Base-by-base conservation (phyloP, 2,113 vertebrate species). In the Setophaga petechia region DNA sequence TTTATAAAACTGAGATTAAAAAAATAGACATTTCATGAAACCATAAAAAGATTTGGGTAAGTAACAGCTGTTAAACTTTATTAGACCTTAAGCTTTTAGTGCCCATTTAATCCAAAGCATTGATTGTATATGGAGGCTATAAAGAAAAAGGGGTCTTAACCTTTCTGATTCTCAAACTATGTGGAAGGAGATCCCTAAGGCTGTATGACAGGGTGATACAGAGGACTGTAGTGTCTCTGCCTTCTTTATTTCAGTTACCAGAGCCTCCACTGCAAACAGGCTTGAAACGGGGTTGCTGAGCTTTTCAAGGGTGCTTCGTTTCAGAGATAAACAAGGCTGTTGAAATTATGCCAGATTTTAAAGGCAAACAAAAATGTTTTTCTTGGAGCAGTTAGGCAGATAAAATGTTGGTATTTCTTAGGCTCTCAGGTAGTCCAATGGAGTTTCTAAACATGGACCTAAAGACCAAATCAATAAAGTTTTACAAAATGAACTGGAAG, bases 331-430 rank as follows among this genome's bases (percentile, higher is more conserved):
- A 93, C 31, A 85, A 69, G 14, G 15, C 23, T 73, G 15, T 67
- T 92, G 94, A 88, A 94, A 77, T 44, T 2, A 54, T 80, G 85
- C 90, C 85, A 88, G 43, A 43, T 61, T 87, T 86, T 83, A 86
- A 74, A 67, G 57, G 68, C 73, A 73, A 94, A 90, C 25, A 71
- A 37, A 71, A 84, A 55, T 74, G 24, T 84, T 92, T 92, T 80
- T 25, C 72, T 81, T 88, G 51, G 33, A 74, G 24, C 87, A n/a
- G 24, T 9, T 62, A 22, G 9, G 28, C 2, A 17, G 71, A 74
- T 77, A 59, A 77, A 82, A 84, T 43, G 44, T 49, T 24, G 31
- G 0, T 63, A 33, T 81, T 93, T 85, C 49, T 23, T 55, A 80
- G 72, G 27, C 51, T 77, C 8, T 71, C 39, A 21, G 33, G 39